Evolutionary conservation across 2,113 vertebrate species (phyloP).

Genomic region (Phainopepla nitens): DNA sequence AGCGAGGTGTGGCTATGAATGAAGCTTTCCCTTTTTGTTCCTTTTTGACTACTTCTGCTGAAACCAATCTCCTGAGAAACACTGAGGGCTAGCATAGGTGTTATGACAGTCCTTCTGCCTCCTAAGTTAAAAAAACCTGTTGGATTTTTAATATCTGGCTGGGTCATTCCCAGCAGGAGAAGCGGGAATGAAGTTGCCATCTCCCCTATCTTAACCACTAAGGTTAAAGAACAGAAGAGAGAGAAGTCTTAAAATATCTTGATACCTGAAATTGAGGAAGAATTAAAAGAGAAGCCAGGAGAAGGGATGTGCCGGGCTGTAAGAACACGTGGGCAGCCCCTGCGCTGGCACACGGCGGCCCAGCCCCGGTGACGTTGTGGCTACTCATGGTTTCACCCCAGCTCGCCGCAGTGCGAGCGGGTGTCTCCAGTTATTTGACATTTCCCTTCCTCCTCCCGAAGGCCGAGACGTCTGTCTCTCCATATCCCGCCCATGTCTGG

Average conservation of each 20-base stretch:
- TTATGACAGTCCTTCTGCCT: neutral
- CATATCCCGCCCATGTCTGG: conserved; percentile 13
- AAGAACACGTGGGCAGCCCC: neutral
- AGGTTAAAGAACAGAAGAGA: neutral
- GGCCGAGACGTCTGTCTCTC: neutral
- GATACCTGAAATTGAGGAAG: neutral
- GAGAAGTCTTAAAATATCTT: neutral
- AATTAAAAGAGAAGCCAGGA: neutral
- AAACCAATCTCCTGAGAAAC: neutral
- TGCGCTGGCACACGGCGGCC: neutral
- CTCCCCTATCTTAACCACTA: neutral
- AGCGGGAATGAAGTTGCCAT: neutral
- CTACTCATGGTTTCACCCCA: neutral
- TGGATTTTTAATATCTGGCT: neutral
- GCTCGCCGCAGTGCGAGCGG: fast-evolving
- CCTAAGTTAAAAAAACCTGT: neutral
- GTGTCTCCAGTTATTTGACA: neutral
- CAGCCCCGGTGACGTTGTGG: neutral
- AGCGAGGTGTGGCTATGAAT: neutral
- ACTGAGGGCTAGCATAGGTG: fast-evolving
- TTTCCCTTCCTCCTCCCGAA: neutral
- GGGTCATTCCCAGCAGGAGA: neutral
- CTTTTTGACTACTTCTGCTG: neutral
- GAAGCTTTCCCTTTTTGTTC: neutral
- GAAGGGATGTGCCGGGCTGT: neutral